Conservation (phyloP, 2,113 vertebrate genomes). For the Gallinago jamesoni region DNA sequence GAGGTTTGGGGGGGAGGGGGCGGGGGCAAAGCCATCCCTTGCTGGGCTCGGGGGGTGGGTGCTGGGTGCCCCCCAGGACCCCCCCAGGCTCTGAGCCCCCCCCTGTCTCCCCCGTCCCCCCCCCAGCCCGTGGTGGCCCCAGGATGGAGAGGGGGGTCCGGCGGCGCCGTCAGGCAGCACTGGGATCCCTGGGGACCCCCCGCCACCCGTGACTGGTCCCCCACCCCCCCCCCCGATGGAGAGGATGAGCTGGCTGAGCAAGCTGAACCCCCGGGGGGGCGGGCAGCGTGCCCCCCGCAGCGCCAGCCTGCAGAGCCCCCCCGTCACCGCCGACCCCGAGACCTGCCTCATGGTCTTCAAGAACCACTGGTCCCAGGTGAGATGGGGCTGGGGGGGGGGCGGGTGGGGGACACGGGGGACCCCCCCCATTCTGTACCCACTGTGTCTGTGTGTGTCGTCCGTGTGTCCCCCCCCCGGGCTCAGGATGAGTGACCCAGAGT, state of each 20-base stretch:
- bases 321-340: conserved; percentile 90
- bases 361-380: conserved; percentile 97
- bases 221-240: conserved; percentile 36
- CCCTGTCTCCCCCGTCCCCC: not conserved
- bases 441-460: no score
- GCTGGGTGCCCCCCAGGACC: rapidly evolving
- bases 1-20: no score
- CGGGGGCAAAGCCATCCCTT: no score
- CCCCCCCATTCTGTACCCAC: no score
- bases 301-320: conserved; percentile 78
- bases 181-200: not conserved
- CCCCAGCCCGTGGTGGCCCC: not conserved
- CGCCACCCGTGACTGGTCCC: not conserved
- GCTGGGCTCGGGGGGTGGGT: not conserved
- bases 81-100: rapidly evolving
- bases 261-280: conserved; percentile 83
- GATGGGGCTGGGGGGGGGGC: not conserved
- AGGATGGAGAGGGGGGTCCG: conserved; percentile 15
- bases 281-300: conserved; percentile 79
- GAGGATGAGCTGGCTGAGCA: conserved; percentile 96
- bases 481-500: no score
- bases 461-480: no score
- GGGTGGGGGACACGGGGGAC: rapidly evolving
- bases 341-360: conserved; percentile 97
- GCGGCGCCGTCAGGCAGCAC: not conserved